These are phyloP conservation scores for Euura saliciscinereae DNA, from an alignment of 1,140 invertebrate species.

Conservation along the genomic window DNA sequence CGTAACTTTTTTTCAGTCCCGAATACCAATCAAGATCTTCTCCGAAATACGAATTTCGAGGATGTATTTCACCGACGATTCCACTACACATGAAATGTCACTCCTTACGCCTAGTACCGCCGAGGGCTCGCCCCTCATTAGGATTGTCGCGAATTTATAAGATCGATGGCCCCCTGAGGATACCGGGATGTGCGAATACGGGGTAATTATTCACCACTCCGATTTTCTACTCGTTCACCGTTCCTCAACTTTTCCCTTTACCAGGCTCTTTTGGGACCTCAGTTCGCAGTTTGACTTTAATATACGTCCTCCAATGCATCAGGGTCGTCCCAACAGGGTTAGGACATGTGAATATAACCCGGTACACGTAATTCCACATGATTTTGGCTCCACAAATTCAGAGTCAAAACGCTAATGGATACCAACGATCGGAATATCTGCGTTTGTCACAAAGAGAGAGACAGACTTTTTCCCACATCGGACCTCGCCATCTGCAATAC, in stretches of 20 bases:
- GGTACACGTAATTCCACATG: no score
- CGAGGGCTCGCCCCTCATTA: not conserved
- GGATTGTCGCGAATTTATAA: not conserved
- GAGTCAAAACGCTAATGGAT: not conserved
- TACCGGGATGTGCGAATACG: not conserved
- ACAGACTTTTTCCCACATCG: constrained; percentile 22
- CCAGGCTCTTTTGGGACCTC: not conserved
- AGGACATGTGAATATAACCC: no score
- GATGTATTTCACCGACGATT: no score
- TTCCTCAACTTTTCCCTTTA: not conserved
- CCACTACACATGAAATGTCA: not conserved
- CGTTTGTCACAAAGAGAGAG: not conserved
- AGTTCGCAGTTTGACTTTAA: not conserved
- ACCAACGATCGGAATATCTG: not conserved
- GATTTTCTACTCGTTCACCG: not conserved
- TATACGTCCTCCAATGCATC: not conserved
- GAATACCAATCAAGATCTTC: not conserved
- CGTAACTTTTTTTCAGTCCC: not conserved
- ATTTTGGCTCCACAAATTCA: no score
- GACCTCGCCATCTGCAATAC: constrained; percentile 51
- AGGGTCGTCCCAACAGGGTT: not conserved
- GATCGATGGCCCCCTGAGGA: not conserved
- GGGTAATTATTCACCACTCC: not conserved
- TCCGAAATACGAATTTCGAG: not conserved
- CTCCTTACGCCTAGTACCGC: not conserved